Evolutionary conservation across 2,797 vertebrate genomes (phyloP), one percentile per base, ranked within the genome.

Genomic region (Silurus aristotelis): DNA sequence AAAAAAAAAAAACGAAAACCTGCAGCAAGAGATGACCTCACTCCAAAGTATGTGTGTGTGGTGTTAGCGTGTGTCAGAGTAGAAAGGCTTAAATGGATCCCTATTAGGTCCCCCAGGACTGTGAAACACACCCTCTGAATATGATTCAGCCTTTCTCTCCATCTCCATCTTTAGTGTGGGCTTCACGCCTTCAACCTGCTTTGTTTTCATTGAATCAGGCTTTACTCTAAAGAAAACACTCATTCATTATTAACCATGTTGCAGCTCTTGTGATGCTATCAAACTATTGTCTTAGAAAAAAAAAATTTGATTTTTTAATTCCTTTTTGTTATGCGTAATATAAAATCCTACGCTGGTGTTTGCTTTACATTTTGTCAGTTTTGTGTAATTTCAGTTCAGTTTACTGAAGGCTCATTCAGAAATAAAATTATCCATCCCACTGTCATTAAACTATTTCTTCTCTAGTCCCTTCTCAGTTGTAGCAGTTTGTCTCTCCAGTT

Each of bases 21-120:
- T 38, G 38, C 87, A 87, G 83, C 81, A 84, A 81, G 82, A 70
- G 80, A 88, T 89, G 89, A 86, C 89, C 80, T 90, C 86, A 88
- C 79, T 82, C 82, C 73, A 79, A 84, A 88, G 82, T 80, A 31
- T 83, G 72, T 83, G 80, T 86, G 61, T 68, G 81, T 71, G 75
- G 70, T 61, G 52, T 75, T 48, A 67, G 75, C 60, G 20, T 75
- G 80, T 77, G 84, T 84, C 61, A 80, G 77, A 82, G 84, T 84
- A 80, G 64, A 84, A 83, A 76, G 67, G 84, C 86, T 83, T 86
- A 82, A 87, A 89, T 84, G 82, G 85, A 86, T 87, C 82, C 83
- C 80, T 86, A 81, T 86, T 80, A 87, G 89, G 58, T 89, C 89
- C 87, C 85, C 19, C 17, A 83, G 87, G 87, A 80, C 70, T 84